Conservation (phyloP, 2,797 vertebrate genomes). For the Acropternis orthonyx region DNA sequence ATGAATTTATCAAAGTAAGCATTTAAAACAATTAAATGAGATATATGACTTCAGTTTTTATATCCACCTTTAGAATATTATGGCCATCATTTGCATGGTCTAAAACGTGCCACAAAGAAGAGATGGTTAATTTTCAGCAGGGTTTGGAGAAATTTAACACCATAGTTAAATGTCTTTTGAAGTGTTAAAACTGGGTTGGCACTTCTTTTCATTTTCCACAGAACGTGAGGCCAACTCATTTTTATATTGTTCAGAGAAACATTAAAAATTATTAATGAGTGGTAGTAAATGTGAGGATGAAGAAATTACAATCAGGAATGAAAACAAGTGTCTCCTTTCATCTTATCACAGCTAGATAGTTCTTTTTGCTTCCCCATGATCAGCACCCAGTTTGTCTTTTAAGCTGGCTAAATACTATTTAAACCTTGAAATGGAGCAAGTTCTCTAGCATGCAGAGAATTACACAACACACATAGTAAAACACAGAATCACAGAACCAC, state of each 20-base stretch:
- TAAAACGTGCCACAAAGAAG: background rate
- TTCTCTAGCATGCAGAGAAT: background rate
- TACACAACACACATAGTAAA: background rate
- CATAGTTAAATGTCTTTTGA: background rate
- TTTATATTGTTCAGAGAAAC: background rate
- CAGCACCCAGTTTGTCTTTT: background rate
- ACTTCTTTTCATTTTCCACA: background rate
- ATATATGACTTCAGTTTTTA: background rate
- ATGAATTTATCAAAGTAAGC: background rate
- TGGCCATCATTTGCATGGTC: background rate
- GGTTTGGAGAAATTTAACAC: background rate
- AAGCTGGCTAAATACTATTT: background rate
- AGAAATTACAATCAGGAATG: background rate
- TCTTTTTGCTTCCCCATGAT: background rate
- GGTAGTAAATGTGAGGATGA: background rate
- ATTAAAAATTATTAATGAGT: background rate
- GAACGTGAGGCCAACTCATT: background rate
- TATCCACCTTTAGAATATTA: background rate
- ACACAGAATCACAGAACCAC: background rate
- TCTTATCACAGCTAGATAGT: background rate
- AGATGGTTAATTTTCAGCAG: background rate
- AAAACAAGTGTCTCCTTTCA: background rate
- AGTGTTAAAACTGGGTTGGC: background rate
- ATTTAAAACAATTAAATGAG: conserved; percentile 35
- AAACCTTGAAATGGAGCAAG: fast-evolving